Conservation (phyloP, 2,113 vertebrate species). For the Aleadryas rufinucha region DNA sequence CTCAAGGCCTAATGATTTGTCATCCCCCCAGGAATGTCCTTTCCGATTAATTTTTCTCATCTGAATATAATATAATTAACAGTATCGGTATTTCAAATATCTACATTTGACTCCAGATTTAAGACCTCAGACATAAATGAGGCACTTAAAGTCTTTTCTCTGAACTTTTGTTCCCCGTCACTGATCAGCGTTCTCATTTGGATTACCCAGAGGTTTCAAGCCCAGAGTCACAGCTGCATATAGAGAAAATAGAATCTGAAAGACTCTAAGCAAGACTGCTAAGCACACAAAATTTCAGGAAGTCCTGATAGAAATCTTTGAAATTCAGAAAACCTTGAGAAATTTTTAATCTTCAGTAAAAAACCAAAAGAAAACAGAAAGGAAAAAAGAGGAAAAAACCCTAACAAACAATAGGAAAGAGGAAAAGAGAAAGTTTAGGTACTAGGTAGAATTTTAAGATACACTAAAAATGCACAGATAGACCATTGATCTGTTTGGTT, state of each 20-base stretch:
- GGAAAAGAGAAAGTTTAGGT: background rate
- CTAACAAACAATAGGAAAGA: background rate
- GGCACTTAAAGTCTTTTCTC: background rate
- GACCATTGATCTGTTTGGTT: background rate
- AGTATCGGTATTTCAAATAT: background rate
- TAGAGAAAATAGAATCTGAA: background rate
- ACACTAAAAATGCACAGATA: background rate
- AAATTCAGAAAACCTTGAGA: background rate
- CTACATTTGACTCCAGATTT: background rate
- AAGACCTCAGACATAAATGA: background rate
- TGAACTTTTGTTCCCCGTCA: background rate
- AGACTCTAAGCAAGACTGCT: background rate
- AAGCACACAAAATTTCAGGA: background rate
- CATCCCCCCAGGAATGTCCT: background rate
- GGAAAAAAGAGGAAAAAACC: background rate
- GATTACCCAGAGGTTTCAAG: background rate
- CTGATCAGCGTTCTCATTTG: background rate
- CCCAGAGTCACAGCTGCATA: background rate
- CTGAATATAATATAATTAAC: background rate
- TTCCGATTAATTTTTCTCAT: background rate
- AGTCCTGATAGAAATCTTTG: background rate
- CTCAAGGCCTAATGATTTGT: background rate
- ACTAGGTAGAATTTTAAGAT: background rate
- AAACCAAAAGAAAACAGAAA: background rate
- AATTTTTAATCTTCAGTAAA: background rate